A percentile compares a stretch with the other conserved stretches of the same genome.
Conservation (phyloP, 2,797 vertebrate species). For the Benthosema pterotum region DNA sequence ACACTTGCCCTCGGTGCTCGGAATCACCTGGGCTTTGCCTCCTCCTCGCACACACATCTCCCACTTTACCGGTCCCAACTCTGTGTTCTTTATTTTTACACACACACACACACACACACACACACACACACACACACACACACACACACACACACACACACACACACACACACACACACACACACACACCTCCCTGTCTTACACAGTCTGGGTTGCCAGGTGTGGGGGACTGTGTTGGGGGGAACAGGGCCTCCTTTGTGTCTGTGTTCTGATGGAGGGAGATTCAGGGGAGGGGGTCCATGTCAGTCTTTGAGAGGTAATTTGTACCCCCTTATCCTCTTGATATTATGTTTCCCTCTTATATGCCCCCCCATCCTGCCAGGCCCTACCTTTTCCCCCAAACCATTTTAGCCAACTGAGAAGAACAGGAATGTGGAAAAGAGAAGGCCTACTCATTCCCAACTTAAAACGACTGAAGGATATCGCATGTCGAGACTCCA, state of each 20-base stretch:
- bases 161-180: slow-evolving; percentile 1
- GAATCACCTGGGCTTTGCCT: slow-evolving; percentile 46
- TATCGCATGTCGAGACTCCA: slow-evolving; percentile 23
- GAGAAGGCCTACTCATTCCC: slow-evolving; percentile 22
- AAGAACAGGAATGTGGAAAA: slow-evolving; percentile 45
- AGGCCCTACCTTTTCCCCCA: background rate
- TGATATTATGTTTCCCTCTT: slow-evolving; percentile 60
- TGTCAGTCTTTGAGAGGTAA: slow-evolving; percentile 74
- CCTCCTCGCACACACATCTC: slow-evolving; percentile 28
- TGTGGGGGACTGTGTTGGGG: slow-evolving; percentile 46
- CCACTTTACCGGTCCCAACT: background rate
- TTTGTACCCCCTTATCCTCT: slow-evolving; percentile 67
- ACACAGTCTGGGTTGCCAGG: slow-evolving; percentile 49
- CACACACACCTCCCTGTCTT: slow-evolving; percentile 9
- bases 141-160: background rate
- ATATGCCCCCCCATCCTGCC: slow-evolving; percentile 36
- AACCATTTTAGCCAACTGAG: slow-evolving; percentile 22
- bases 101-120: background rate
- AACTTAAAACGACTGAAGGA: slow-evolving; percentile 20
- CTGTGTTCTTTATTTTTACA: slow-evolving; percentile 9
- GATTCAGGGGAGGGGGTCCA: slow-evolving; percentile 32
- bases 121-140: background rate
- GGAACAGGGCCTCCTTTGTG: slow-evolving; percentile 72
- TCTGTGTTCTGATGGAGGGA: slow-evolving; percentile 53
- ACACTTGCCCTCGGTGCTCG: slow-evolving; percentile 16